Evolutionary conservation across 2,888 invertebrate species (phyloP).

Genomic region (Cerastis rubricosa): DNA sequence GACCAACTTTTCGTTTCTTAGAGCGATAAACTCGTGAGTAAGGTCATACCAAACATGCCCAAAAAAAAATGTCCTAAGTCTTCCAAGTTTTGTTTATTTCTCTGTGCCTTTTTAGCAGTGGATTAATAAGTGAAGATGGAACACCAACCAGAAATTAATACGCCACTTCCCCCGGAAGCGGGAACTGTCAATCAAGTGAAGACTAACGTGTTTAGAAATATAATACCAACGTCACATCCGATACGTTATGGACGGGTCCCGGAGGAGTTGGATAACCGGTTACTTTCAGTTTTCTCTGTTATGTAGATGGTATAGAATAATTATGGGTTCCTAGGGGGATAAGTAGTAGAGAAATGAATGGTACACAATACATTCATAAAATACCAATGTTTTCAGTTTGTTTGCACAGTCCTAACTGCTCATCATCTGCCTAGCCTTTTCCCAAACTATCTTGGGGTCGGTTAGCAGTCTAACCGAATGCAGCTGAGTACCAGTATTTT

Average conservation of each 20-base stretch:
- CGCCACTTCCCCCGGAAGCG: slow-evolving; percentile 49
- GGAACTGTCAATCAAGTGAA: slow-evolving; percentile 39
- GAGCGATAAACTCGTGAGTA: no score
- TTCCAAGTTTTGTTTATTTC: background rate
- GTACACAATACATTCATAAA: no score
- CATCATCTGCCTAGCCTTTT: no score
- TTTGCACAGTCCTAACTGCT: no score
- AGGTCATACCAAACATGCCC: no score
- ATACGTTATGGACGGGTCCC: slow-evolving; percentile 28
- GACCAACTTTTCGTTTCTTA: no score
- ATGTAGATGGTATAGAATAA: background rate
- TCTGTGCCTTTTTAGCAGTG: background rate
- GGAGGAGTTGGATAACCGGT: slow-evolving; percentile 25
- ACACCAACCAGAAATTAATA: slow-evolving; percentile 35
- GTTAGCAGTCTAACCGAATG: no score
- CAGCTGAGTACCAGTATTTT: no score
- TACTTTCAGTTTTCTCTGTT: slow-evolving; percentile 51
- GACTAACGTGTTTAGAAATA: slow-evolving; percentile 55
- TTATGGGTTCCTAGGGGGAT: background rate
- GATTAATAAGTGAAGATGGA: background rate
- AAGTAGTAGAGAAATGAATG: background rate
- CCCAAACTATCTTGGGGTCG: no score
- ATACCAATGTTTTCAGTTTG: no score
- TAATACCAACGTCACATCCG: slow-evolving; percentile 41
- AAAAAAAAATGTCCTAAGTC: no score